phyloP scores from a whole-genome alignment of 2,113 vertebrate species.

The Epinephelus lanceolatus region DNA sequence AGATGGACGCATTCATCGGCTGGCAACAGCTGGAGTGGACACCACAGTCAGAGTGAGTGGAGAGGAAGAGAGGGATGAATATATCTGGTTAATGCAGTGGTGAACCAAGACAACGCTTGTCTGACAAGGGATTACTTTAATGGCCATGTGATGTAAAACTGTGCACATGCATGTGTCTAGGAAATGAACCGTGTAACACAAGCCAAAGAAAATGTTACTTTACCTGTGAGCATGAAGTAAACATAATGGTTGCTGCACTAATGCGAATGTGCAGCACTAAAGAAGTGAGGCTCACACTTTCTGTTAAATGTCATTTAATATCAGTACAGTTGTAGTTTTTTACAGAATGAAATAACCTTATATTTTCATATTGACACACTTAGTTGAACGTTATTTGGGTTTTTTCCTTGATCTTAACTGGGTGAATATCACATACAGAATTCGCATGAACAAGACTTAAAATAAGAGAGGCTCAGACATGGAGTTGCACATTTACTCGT shows the following conservation, averaged over 20 bases:
- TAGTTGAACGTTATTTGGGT: not conserved
- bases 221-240: not conserved
- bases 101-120: not conserved
- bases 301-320: not conserved
- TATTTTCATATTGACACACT: not conserved
- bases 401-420: not conserved
- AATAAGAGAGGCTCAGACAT: no score
- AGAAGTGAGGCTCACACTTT: not conserved
- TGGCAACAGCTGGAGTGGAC: slow-evolving; percentile 97
- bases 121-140: not conserved
- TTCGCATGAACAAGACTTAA: no score
- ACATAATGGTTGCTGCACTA: not conserved
- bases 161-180: not conserved
- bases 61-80: not conserved
- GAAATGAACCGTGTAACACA: not conserved
- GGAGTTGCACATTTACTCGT: no score
- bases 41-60: slow-evolving; percentile 90
- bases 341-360: not conserved
- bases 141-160: not conserved
- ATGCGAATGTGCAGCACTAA: not conserved
- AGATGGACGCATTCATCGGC: slow-evolving; percentile 86
- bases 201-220: not conserved
- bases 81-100: not conserved
- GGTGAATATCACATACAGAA: not conserved
- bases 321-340: not conserved